phyloP scores from a whole-genome alignment of 1,140 invertebrate genomes.

The Zelostemma sp. region DNA sequence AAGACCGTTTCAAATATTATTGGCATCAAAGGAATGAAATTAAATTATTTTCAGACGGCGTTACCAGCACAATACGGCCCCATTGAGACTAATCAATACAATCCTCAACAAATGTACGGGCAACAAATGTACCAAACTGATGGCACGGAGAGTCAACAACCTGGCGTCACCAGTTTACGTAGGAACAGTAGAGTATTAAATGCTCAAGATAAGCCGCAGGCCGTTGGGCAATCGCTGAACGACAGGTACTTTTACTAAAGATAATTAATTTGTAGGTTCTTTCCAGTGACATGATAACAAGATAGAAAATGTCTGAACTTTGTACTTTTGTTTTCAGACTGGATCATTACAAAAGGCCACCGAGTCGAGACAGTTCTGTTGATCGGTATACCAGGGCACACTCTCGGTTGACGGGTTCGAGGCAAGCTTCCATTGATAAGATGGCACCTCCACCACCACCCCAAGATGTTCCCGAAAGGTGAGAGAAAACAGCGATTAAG shows the following conservation, averaged over 20 bases:
- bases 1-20: too few relatives aligned
- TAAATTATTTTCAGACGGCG: slow-evolving; percentile 45
- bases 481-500: slow-evolving; percentile 36
- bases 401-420: slow-evolving; percentile 72
- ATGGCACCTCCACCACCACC: slow-evolving; percentile 61
- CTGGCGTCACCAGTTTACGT: slow-evolving; percentile 60
- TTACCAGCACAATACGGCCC: slow-evolving; percentile 58
- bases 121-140: slow-evolving; percentile 59
- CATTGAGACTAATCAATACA: slow-evolving; percentile 59
- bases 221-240: slow-evolving; percentile 64
- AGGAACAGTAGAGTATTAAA: slow-evolving; percentile 64
- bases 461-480: slow-evolving; percentile 67
- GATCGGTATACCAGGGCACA: slow-evolving; percentile 81
- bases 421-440: slow-evolving; percentile 83
- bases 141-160: slow-evolving; percentile 47
- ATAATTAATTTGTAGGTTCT: too few relatives aligned
- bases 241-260: slow-evolving; percentile 57
- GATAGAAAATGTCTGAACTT: slow-evolving; percentile 6
- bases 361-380: slow-evolving; percentile 88
- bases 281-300: neutral
- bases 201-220: slow-evolving; percentile 63
- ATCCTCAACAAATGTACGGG: slow-evolving; percentile 43
- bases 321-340: slow-evolving; percentile 68
- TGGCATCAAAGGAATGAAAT: too few relatives aligned
- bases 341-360: slow-evolving; percentile 93